Evolutionary conservation across 2,888 invertebrate species (phyloP), one percentile per base, ranked within the genome.

Genomic region (Hybos culiciformis): DNA sequence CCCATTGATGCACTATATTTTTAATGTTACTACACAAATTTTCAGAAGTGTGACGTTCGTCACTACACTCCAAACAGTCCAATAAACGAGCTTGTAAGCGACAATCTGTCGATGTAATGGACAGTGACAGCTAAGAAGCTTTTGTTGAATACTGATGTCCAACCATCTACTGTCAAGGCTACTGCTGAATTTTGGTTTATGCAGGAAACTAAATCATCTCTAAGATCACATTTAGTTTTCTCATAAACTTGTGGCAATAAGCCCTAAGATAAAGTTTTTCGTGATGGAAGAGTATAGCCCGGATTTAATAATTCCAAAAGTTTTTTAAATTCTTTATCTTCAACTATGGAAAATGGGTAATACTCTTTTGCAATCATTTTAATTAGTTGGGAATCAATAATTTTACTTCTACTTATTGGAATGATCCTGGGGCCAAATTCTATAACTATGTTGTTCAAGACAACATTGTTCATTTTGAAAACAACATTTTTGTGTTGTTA

Each of bases 91-190:
- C 18, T 20, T 39, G 42, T n/a, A 19, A 9, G 12, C 5, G 15
- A 20, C 32, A 20, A 6, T 46, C 21, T 23, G 7, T 33, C 31
- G 4, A 46, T 43, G 11, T 43, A 46, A 29, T 49, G 44, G 1
- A 44, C 46, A n/a, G 48, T 49, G 8, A 45, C 42, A 12, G 44
- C 39, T 18, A 44, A 34, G 24, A 42, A 47, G 12, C 37, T 41
- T 9, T 31, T 19, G n/a, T 43, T 34, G 2, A 31, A n/a, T 33
- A 19, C 19, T 26, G 46, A 46, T 15, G 46, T 46, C 46, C 44
- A 48, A 19, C 33, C 42, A 38, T 46, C 45, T 15, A 37, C 32
- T 8, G 42, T 39, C 11, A 23, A 8, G 3, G 34, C 8, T 18
- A 24, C 36, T 33, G 12, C 15, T 32, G 9, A 17, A 32, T 14